Conservation (phyloP, 1,140 invertebrate genomes). For the Drosophila grimshawi region DNA sequence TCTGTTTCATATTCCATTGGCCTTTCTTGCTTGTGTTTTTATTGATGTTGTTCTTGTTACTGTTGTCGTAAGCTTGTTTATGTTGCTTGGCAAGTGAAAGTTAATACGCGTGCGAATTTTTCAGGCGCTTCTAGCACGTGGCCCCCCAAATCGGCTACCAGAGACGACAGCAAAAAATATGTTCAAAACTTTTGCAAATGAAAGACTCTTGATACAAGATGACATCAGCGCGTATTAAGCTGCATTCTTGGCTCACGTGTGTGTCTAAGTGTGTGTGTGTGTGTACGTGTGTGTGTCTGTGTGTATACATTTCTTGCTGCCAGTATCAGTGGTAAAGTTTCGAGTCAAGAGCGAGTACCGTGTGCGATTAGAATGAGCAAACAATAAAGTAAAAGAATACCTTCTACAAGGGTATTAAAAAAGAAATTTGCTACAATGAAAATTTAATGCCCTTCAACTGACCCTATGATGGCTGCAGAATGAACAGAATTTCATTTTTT, state of each 20-base stretch:
- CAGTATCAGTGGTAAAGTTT: slow-evolving; percentile 39
- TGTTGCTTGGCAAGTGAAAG: slow-evolving; percentile 71
- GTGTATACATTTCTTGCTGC: slow-evolving; percentile 3
- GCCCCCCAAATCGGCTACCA: slow-evolving; percentile 2
- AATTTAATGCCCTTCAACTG: not conserved
- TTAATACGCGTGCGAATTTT: slow-evolving; percentile 78
- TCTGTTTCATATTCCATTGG: slow-evolving; percentile 70
- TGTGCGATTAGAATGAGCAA: slow-evolving; percentile 26
- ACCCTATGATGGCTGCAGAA: not conserved
- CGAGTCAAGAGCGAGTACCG: slow-evolving; percentile 24
- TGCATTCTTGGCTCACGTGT: slow-evolving; percentile 43
- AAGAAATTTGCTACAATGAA: not conserved
- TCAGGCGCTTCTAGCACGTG: slow-evolving; percentile 47
- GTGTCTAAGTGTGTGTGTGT: slow-evolving; percentile 6
- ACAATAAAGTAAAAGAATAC: not conserved
- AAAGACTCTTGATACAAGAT: slow-evolving; percentile 77
- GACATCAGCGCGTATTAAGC: slow-evolving; percentile 63
- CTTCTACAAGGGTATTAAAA: too few species aligned
- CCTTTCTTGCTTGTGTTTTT: slow-evolving; percentile 28
- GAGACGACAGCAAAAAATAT: slow-evolving; percentile 37
- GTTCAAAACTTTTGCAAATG: slow-evolving; percentile 66
- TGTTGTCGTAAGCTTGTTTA: slow-evolving; percentile 65
- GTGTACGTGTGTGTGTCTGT: slow-evolving; percentile 7
- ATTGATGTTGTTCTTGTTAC: slow-evolving; percentile 28
- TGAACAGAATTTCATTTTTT: not conserved